These are phyloP conservation scores for Ceratotherium simum DNA, from an alignment of 2,113 vertebrate genomes.

Conservation along the genomic window DNA sequence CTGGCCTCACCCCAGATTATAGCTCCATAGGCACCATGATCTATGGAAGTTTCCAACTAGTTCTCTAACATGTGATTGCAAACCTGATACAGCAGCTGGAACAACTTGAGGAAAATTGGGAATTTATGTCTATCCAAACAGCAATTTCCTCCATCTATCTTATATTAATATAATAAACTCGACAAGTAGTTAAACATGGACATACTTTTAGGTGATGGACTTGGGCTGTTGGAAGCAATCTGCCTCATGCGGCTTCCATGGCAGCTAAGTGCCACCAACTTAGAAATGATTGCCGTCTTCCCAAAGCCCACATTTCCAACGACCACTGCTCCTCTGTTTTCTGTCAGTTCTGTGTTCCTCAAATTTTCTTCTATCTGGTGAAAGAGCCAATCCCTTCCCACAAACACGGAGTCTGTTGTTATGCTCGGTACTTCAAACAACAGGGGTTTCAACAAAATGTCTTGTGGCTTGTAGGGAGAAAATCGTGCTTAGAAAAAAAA, in stretches of 20 bases:
- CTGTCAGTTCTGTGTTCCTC: conserved; percentile 86
- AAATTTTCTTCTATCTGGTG: conserved; percentile 92
- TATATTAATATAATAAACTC: not conserved
- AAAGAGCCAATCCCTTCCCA: conserved; percentile 98
- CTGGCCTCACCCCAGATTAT: not conserved
- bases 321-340: conserved; percentile 92
- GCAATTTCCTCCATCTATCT: not conserved
- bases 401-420: conserved; percentile 97
- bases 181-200: not conserved
- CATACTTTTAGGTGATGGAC: conserved; percentile 93
- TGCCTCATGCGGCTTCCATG: conserved; percentile 98
- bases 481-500: conserved; percentile 90
- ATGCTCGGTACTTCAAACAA: conserved; percentile 99
- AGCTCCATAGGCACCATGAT: not conserved
- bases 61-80: not conserved
- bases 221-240: conserved; percentile 96
- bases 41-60: not conserved
- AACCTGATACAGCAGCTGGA: not conserved
- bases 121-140: not conserved
- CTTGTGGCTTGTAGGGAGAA: conserved; percentile 96
- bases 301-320: conserved; percentile 96
- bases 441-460: conserved; percentile 98
- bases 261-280: conserved; percentile 97
- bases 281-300: conserved; percentile 97
- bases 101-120: not conserved